phyloP scores from a whole-genome alignment of 2,888 invertebrate genomes.

The Calephelis perditalis region DNA sequence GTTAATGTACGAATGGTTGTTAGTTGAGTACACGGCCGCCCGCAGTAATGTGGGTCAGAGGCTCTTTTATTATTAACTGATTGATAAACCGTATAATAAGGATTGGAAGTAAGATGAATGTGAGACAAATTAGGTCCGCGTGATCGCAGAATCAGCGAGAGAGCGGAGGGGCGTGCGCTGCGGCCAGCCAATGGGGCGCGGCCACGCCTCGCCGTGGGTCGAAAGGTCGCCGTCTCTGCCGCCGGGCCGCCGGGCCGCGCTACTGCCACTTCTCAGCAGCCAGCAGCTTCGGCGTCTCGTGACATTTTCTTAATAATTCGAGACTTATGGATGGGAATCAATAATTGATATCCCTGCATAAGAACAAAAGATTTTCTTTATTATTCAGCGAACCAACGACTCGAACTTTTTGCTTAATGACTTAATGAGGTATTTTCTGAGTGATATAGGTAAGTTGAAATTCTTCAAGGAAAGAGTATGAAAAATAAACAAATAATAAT shows the following conservation, averaged over 20 bases:
- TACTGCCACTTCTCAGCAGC: not conserved
- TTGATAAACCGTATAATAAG: slow-evolving; percentile 26
- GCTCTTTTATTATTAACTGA: slow-evolving; percentile 20
- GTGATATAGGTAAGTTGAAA: too few species aligned
- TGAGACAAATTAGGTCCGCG: slow-evolving; percentile 34
- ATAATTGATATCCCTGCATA: too few species aligned
- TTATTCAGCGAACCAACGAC: too few species aligned
- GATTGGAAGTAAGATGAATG: slow-evolving; percentile 28
- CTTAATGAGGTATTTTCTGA: too few species aligned
- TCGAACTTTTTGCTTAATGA: too few species aligned
- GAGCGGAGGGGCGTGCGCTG: slow-evolving; percentile 44
- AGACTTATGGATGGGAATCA: too few species aligned
- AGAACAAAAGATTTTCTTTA: too few species aligned
- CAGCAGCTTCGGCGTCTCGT: too few species aligned
- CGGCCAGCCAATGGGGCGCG: slow-evolving; percentile 63
- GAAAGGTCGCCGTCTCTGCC: slow-evolving; percentile 52
- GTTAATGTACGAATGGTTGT: not conserved
- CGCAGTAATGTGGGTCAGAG: slow-evolving; percentile 11
- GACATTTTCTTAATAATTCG: too few species aligned
- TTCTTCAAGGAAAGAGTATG: too few species aligned
- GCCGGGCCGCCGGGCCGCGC: slow-evolving; percentile 47
- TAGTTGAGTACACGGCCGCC: not conserved
- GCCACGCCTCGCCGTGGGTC: slow-evolving; percentile 67
- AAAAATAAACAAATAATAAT: too few species aligned
- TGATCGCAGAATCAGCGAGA: slow-evolving; percentile 28